Evolutionary conservation across 1,140 invertebrate genomes (phyloP).

Genomic region (Pseudomyrmex gracilis): DNA sequence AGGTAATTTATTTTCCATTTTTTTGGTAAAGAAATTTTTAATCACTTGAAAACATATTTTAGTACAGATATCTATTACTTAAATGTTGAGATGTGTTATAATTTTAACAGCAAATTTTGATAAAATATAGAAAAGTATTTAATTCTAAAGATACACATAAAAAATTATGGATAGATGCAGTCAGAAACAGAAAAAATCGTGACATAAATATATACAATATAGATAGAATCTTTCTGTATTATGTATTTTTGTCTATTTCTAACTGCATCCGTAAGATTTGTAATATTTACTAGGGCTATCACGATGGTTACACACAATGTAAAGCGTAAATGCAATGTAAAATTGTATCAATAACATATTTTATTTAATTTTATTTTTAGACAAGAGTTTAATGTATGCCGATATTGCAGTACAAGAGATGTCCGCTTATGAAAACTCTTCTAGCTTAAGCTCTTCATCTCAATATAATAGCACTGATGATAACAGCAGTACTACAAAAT

Average conservation of each 20-base stretch:
- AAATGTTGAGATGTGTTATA: too few relatives aligned
- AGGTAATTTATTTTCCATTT: background rate
- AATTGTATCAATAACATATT: background rate
- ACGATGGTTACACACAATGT: background rate
- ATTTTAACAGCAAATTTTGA: background rate
- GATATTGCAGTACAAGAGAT: background rate
- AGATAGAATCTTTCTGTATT: background rate
- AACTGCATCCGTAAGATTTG: background rate
- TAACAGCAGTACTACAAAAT: background rate
- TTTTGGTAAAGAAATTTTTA: background rate
- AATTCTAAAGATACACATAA: background rate
- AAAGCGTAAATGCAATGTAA: background rate
- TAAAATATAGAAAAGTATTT: background rate
- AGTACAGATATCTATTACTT: too few relatives aligned
- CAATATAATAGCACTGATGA: background rate
- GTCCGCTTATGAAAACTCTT: background rate
- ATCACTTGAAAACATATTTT: background rate
- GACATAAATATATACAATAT: background rate
- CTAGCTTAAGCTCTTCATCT: background rate
- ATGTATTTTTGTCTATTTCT: background rate
- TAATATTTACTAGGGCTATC: background rate
- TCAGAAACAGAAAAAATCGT: background rate
- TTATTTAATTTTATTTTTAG: background rate
- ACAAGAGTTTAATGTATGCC: background rate
- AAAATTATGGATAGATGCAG: background rate